Base-by-base conservation (phyloP, 2,888 invertebrate species). In the Prosapia bicincta region DNA sequence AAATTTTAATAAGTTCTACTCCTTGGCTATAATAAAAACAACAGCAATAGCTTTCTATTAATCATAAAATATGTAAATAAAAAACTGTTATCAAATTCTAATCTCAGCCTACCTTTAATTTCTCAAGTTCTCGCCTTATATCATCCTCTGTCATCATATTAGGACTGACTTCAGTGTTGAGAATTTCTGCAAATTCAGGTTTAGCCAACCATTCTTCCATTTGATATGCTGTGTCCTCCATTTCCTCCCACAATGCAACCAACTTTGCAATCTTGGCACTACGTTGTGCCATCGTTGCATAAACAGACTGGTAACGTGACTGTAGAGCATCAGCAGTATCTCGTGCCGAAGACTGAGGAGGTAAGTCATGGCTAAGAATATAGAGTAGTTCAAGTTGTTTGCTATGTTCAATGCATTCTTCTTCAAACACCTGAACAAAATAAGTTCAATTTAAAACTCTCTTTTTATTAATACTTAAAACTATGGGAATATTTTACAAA, bases 261-360 rank as follows among this genome's bases (percentile, higher is more conserved):
- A 96, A 86, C 84, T 92, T 93, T 75, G 95, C 94, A 24, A 94
- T 84, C 85, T 93, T 94, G 66, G 88, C 90, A 73, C 91, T 91
- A 86, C 93, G 91, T 83, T 96, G 94, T 71, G 90, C 89, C 0
- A 93, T 92, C 77, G 90, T 89, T 80, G 93, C 92, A 80, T 94
- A 91, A n/a, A 96, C 91, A 0, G 92, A 89, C n/a, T 92, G 83
- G 92, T 95, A 96, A 77, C 94, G 89, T 7, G 93, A 93, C 15
- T 76, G 71, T 23, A 79, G 76, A 9, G 80, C 80, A 69, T 80
- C 79, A n/a, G 78, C 78, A 20, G 79, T 79, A 68, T 79, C 79
- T 9, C 73, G 72, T 5, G 78, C 79, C n/a, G 78, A 75, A 25
- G 74, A 65, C 90, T 25, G 92, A 91, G 86, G 91, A 24, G 91